Base-by-base conservation (phyloP, 1,140 invertebrate genomes). In the Listronotus oregonensis region DNA sequence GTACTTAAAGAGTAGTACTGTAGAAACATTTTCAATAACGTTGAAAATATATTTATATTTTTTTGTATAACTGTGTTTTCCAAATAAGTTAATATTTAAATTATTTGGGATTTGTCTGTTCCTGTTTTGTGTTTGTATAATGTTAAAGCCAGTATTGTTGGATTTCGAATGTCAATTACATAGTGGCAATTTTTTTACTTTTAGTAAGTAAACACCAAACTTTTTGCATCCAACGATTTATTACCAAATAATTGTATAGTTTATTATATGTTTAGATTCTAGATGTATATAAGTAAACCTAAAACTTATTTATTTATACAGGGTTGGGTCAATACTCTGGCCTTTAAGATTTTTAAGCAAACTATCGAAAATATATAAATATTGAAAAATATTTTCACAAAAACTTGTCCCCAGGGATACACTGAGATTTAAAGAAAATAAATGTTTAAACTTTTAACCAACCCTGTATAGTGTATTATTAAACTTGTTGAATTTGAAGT, bases 31-130 rank as follows among this genome's bases (percentile, higher is more conserved):
- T 14, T 40, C 39, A 27, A 17, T 57, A 43, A 37, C 8, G 34
- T 37, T 37, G 34, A 37, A 12, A 37, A 37, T n/a, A 37, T 37
- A 10, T 37, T 4, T 37, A 27, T 31, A 10, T 52, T 31, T 34
- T 52, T 21, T 32, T 12, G n/a, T n/a, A 31, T 12, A 17, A 11
- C 39, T 54, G 17, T 21, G n/a, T 39, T 57, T 27, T 44, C 55
- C 55, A 57, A 57, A 57, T 57, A 40, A 57, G 40, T 57, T 57
- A 57, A 57, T 57, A 57, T 57, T 57, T 57, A 57, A 57, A 57
- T 57, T 57, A 44, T 57, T 57, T 57, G 55, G 55, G 17, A n/a
- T 31, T 12, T 42, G 42, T 57, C 21, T 57, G 55, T 57, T 57
- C 55, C 55, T 57, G n/a, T n/a, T 57, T 57, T 27, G n/a, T 17